These are phyloP conservation scores for Gibbula magus DNA, from an alignment of 2,888 invertebrate genomes.

Conservation along the genomic window DNA sequence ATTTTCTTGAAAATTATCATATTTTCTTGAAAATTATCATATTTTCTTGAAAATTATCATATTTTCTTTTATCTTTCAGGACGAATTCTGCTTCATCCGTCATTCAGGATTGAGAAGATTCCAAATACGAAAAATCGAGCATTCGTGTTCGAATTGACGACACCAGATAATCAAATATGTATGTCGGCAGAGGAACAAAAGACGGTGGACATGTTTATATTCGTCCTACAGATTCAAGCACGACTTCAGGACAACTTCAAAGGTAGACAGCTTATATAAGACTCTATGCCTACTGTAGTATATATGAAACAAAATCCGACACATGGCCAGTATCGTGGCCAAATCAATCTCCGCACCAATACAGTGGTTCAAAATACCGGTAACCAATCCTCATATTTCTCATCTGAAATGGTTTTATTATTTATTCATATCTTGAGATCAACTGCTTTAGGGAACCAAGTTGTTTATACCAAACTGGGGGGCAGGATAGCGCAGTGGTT, in stretches of 20 bases:
- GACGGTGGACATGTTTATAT: constrained; percentile 64
- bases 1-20: no score
- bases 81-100: constrained; percentile 50
- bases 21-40: no score
- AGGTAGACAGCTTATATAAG: constrained; percentile 44
- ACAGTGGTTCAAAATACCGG: neutral
- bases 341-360: neutral
- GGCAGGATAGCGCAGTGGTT: no score
- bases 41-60: no score
- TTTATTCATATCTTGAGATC: no score
- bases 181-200: constrained; percentile 64
- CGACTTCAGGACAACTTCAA: constrained; percentile 57
- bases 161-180: constrained; percentile 58
- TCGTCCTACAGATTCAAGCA: constrained; percentile 65
- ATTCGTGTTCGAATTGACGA: constrained; percentile 65
- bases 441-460: no score
- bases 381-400: no score
- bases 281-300: neutral
- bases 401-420: no score
- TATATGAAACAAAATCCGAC: no score
- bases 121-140: constrained; percentile 62
- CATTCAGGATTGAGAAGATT: constrained; percentile 63
- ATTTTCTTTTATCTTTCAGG: constrained; percentile 39
- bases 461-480: no score
- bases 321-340: neutral